Evolutionary conservation across 2,888 invertebrate species (phyloP), one percentile per base, ranked within the genome.

Genomic region (Rhagonycha lutea): DNA sequence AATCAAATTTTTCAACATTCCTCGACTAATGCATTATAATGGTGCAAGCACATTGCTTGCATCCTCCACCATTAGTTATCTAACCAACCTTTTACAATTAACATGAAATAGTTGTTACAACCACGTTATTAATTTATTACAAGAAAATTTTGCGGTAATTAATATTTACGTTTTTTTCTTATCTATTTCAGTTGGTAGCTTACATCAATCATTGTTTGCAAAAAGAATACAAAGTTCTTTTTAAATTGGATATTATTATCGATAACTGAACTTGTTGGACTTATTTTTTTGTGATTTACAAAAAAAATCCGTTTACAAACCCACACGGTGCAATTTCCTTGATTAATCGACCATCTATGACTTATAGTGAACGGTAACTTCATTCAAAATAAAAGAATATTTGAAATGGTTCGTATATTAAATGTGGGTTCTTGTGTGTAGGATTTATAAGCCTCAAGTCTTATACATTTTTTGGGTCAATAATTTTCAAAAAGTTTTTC

Each of bases 361-460:
- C 72, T 67, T 60, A 47, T 69, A 60, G 60, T 47, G 23, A 47
- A 29, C 60, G 23, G 32, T 61, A 67, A 60, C 68, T 72, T 72
- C 61, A 61, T 68, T 61, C 28, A 68, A 72, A 72, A 65, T 65
- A 65, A 65, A 65, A 65, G 63, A 65, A 65, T 23, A 65, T 24
- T 65, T n/a, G 63, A 65, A 24, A 26, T 26, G 63, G 63, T 24
- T 12, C 26, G 26, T n/a, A 65, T 65, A 65, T 24, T 65, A 65
- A 65, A n/a, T 24, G 63, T 65, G 63, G 63, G 63, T 4, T 65
- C n/a, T 65, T 23, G 26, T 24, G 63, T 65, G 63, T 65, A 65
- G 63, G 63, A n/a, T 65, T 63, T n/a, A 65, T 24, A 65, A n/a
- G n/a, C 47, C 47, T n/a, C 47, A 2, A 47, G 47, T 65, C 24